Percentiles rank a stretch among this genome's conserved stretches.
phyloP scores from a whole-genome alignment of 23 tunicate species.

The Halocynthia aurantium region DNA sequence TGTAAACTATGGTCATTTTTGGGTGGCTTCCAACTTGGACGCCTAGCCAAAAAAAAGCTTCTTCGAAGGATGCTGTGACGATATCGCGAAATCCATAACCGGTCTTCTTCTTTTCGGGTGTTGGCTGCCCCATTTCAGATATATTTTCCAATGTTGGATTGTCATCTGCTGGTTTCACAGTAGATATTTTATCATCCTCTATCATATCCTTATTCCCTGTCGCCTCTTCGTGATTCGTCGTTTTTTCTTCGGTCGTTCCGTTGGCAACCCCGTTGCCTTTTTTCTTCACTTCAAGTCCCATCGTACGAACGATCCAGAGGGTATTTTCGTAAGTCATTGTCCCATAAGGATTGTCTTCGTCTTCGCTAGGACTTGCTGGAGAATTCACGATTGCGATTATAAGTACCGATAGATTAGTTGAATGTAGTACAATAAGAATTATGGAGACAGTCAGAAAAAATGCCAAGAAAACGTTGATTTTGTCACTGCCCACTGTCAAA shows the following conservation, averaged over 20 bases:
- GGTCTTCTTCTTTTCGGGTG: background rate
- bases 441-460: background rate
- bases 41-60: slow-evolving; percentile 9
- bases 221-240: background rate
- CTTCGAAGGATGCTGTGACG: background rate
- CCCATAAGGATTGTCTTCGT: too few relatives aligned
- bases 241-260: background rate
- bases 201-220: background rate
- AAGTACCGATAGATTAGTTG: background rate
- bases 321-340: background rate
- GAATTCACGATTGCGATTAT: background rate
- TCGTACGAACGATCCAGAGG: background rate
- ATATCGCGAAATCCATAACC: background rate
- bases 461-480: slow-evolving; percentile 5
- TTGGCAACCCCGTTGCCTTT: background rate
- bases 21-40: slow-evolving; percentile 7
- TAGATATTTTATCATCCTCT: background rate
- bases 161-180: background rate
- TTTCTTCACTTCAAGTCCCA: background rate
- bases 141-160: background rate
- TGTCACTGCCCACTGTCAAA: background rate
- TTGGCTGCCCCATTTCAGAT: background rate
- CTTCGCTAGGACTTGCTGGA: background rate
- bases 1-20: background rate
- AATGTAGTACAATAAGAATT: background rate